Percentiles rank a stretch among this genome's conserved stretches.
These are phyloP conservation scores for Marisa cornuarietis DNA, from an alignment of 1,140 invertebrate species.

Conservation along the genomic window DNA sequence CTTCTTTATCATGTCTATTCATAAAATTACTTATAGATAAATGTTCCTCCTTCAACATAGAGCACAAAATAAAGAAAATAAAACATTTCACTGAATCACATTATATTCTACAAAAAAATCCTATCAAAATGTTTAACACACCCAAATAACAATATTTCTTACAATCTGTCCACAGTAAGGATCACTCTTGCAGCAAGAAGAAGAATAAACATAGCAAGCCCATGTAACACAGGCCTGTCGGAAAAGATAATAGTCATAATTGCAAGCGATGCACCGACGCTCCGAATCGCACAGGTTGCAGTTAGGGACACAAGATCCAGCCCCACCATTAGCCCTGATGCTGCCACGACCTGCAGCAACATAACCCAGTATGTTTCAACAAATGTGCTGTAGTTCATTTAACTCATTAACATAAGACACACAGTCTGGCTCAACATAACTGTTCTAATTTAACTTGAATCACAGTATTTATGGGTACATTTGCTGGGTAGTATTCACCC, in stretches of 20 bases:
- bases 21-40: not conserved
- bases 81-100: not conserved
- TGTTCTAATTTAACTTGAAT: too few relatives aligned
- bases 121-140: too few relatives aligned
- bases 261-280: conserved; percentile 40
- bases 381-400: too few relatives aligned
- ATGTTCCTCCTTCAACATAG: not conserved
- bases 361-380: too few relatives aligned
- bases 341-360: conserved; percentile 38
- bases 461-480: too few relatives aligned
- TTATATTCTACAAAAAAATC: not conserved
- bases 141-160: conserved; percentile 3
- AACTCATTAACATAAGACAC: too few relatives aligned
- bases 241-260: conserved; percentile 31
- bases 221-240: conserved; percentile 35
- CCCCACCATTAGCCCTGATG: conserved; percentile 42
- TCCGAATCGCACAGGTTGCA: conserved; percentile 39
- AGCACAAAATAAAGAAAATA: not conserved
- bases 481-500: too few relatives aligned
- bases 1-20: too few relatives aligned
- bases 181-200: conserved; percentile 28
- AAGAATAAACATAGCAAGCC: conserved; percentile 18
- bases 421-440: too few relatives aligned
- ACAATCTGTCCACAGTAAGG: conserved; percentile 23
- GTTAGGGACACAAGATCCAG: conserved; percentile 40